These are phyloP conservation scores for Ryuthela nishihirai DNA, from an alignment of 2,888 invertebrate species.

Conservation along the genomic window DNA sequence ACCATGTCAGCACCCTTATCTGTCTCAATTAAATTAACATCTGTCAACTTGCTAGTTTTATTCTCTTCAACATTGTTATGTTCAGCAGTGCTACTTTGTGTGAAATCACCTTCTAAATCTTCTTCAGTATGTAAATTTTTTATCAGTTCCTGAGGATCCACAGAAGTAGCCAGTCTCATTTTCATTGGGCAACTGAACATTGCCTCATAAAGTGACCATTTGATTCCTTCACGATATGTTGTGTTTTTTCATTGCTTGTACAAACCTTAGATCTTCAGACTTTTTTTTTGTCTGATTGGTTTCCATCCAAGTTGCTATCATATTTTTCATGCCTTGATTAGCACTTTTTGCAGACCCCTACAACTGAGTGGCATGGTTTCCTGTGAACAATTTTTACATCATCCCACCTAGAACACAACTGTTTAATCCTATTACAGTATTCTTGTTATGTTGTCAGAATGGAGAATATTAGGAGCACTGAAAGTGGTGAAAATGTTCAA, in stretches of 20 bases:
- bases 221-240: neutral
- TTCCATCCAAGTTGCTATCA: neutral
- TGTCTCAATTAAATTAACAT: no score
- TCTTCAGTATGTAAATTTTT: no score
- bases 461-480: slow-evolving; percentile 35
- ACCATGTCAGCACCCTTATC: no score
- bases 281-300: neutral
- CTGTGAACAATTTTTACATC: neutral
- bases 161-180: neutral
- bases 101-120: no score
- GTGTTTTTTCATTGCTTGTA: no score
- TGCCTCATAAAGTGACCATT: neutral
- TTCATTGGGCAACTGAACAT: neutral
- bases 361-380: neutral
- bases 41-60: no score
- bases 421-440: slow-evolving; percentile 13
- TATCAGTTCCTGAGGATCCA: neutral
- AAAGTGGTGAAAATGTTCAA: slow-evolving; percentile 25
- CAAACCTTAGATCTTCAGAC: no score
- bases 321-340: neutral
- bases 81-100: no score
- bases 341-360: neutral
- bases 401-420: neutral
- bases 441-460: slow-evolving; percentile 34
- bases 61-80: no score